A percentile compares a stretch with the other conserved stretches of the same genome.
These are phyloP conservation scores for Solea solea DNA, from an alignment of 2,113 vertebrate genomes.

Conservation along the genomic window DNA sequence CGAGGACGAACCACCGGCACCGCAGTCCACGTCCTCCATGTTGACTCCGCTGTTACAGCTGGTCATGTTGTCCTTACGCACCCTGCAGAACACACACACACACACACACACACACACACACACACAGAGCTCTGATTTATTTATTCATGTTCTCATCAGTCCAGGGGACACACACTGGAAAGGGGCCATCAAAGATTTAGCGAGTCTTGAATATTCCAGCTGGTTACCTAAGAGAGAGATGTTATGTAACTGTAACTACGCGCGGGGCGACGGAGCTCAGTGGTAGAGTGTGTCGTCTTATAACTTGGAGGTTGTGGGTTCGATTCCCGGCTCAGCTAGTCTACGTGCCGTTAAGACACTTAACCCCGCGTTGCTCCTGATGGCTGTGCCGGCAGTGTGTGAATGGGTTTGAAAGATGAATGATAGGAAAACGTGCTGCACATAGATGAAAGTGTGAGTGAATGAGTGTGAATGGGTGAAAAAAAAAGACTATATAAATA, in stretches of 20 bases:
- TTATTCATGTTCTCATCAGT: slow-evolving; percentile 41
- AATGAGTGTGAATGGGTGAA: too few relatives aligned
- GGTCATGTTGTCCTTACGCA: slow-evolving; percentile 91
- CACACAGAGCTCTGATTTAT: slow-evolving; percentile 36
- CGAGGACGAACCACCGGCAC: slow-evolving; percentile 73
- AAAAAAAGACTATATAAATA: too few relatives aligned
- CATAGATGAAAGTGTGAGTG: too few relatives aligned
- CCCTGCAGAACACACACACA: slow-evolving; percentile 75
- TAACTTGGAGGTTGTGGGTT: too few relatives aligned
- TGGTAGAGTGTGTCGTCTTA: too few relatives aligned
- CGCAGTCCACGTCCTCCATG: slow-evolving; percentile 86
- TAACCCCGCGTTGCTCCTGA: too few relatives aligned
- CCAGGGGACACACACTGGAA: slow-evolving; percentile 29
- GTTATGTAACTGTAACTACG: slow-evolving; percentile 37
- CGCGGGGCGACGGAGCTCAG: too few relatives aligned
- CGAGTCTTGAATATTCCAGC: slow-evolving; percentile 27
- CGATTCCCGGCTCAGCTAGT: too few relatives aligned
- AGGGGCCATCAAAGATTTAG: slow-evolving; percentile 45
- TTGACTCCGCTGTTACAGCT: slow-evolving; percentile 86
- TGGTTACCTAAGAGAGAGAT: slow-evolving; percentile 23
- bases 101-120: slow-evolving; percentile 15
- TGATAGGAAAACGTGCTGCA: too few relatives aligned
- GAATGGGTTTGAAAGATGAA: too few relatives aligned
- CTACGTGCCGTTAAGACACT: too few relatives aligned
- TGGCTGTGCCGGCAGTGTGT: too few relatives aligned